Percentiles rank a stretch among this genome's conserved stretches.
Conservation (phyloP, 1,140 invertebrate genomes). For the Ridgeia piscesae region DNA sequence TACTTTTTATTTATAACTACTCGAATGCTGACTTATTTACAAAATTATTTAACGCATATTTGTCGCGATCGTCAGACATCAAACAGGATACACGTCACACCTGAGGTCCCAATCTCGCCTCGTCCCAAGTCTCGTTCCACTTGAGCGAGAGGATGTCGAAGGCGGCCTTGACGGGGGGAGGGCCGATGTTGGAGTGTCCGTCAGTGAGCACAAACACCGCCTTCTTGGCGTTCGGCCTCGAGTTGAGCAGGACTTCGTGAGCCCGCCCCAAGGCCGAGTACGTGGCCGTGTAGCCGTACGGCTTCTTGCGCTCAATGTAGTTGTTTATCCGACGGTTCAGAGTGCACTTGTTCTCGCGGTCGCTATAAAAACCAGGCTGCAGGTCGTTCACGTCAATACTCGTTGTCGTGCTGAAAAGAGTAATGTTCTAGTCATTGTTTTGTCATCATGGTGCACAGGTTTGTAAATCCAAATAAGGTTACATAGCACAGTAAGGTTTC, state of each 20-base stretch:
- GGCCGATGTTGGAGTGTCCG: conserved; percentile 41
- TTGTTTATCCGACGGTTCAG: conserved; percentile 30
- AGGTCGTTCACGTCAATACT: conserved; percentile 38
- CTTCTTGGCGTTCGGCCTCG: conserved; percentile 36
- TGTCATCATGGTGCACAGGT: not conserved
- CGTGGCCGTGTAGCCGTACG: conserved; percentile 39
- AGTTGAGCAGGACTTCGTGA: conserved; percentile 30
- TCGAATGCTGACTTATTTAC: not conserved
- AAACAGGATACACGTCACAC: not conserved
- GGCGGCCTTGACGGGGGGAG: conserved; percentile 37
- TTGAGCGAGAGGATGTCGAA: conserved; percentile 38
- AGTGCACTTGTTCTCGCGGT: conserved; percentile 36
- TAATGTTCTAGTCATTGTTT: not conserved
- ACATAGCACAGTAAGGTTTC: no score
- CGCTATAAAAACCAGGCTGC: conserved; percentile 23
- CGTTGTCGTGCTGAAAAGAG: conserved; percentile 31
- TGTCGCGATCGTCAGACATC: no score
- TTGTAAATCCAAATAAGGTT: no score
- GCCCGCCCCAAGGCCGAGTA: conserved; percentile 33
- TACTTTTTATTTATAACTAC: not conserved
- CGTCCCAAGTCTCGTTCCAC: conserved; percentile 37
- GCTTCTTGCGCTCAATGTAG: conserved; percentile 28
- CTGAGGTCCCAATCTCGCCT: conserved; percentile 35
- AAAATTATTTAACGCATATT: not conserved
- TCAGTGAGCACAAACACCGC: conserved; percentile 40